Evolutionary conservation across 2,888 invertebrate genomes (phyloP).

Genomic region (Cephus sareptanus): DNA sequence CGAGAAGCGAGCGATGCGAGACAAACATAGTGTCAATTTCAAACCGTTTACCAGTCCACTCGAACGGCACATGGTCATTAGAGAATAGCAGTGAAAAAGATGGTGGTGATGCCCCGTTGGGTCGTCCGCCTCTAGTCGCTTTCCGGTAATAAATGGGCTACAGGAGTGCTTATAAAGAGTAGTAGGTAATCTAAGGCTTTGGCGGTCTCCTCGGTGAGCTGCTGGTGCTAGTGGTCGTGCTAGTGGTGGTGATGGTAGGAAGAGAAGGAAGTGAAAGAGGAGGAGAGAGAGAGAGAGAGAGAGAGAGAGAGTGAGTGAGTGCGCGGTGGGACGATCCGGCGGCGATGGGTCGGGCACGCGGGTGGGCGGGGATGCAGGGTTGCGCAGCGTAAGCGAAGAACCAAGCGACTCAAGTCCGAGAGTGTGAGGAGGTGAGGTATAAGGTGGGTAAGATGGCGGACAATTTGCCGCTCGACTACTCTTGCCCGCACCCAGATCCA

Average conservation of each 20-base stretch:
- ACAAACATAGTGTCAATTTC: background rate
- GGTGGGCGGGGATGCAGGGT: constrained; percentile 22
- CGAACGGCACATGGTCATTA: too few relatives aligned
- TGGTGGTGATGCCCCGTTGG: too few relatives aligned
- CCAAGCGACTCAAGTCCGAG: constrained; percentile 18
- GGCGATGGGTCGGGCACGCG: too few relatives aligned
- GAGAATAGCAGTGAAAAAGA: too few relatives aligned
- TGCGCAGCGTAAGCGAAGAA: too few relatives aligned
- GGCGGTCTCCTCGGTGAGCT: constrained; percentile 42
- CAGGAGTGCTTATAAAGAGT: constrained; percentile 65
- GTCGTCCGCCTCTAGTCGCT: background rate
- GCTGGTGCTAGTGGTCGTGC: constrained; percentile 2
- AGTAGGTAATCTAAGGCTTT: constrained; percentile 64
- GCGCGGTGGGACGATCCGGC: too few relatives aligned
- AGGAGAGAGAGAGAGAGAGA: constrained; percentile 13
- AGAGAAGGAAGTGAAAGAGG: background rate
- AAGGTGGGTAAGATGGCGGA: constrained; percentile 66
- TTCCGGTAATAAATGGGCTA: constrained; percentile 60
- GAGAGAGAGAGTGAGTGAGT: constrained; percentile 13
- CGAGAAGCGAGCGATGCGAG: background rate
- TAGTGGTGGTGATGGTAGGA: background rate
- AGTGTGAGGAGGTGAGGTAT: constrained; percentile 63
- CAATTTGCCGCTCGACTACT: constrained; percentile 67
- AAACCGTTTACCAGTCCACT: too few relatives aligned
- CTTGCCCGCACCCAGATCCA: constrained; percentile 58